phyloP scores from a whole-genome alignment of 2,888 invertebrate genomes.

The Andrena bicolor region DNA sequence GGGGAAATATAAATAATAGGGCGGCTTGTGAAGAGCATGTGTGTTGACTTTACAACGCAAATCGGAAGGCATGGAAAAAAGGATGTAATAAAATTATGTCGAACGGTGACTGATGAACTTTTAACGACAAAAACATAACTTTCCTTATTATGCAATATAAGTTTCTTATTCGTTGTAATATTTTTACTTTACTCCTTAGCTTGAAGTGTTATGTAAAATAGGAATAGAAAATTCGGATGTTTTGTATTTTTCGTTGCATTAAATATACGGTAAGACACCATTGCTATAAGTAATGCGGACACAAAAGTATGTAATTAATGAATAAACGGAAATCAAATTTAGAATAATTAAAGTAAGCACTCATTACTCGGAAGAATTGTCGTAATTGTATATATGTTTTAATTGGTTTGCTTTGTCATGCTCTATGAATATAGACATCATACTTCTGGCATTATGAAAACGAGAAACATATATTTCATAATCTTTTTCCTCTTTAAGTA shows the following conservation, averaged over 20 bases:
- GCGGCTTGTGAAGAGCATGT: conserved; percentile 1
- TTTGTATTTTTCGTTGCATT: conserved; percentile 42
- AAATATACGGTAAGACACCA: conserved; percentile 18
- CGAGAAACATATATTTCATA: not conserved
- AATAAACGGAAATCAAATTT: conserved; percentile 35
- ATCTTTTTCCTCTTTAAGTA: conserved; percentile 1
- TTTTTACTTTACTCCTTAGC: conserved; percentile 23
- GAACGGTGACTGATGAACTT: conserved; percentile 14
- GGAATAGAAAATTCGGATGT: conserved; percentile 4
- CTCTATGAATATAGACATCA: conserved; percentile 7
- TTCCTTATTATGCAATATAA: conserved; percentile 11
- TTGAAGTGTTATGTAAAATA: conserved; percentile 39
- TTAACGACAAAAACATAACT: not conserved
- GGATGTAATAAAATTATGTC: conserved; percentile 27
- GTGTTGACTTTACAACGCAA: not conserved
- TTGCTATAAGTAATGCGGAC: conserved; percentile 37
- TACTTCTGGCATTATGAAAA: conserved; percentile 1
- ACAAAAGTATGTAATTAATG: conserved; percentile 32
- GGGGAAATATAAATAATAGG: conserved; percentile 26
- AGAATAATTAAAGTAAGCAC: conserved; percentile 21
- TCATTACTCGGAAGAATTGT: conserved; percentile 31
- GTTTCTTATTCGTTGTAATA: conserved; percentile 17
- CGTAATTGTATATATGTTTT: conserved; percentile 39
- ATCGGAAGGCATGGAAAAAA: not conserved
- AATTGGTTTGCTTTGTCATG: conserved; percentile 4